A percentile compares a stretch with the other conserved stretches of the same genome.
phyloP scores from a whole-genome alignment of 2,113 vertebrate genomes.

The Eclectus roratus region DNA sequence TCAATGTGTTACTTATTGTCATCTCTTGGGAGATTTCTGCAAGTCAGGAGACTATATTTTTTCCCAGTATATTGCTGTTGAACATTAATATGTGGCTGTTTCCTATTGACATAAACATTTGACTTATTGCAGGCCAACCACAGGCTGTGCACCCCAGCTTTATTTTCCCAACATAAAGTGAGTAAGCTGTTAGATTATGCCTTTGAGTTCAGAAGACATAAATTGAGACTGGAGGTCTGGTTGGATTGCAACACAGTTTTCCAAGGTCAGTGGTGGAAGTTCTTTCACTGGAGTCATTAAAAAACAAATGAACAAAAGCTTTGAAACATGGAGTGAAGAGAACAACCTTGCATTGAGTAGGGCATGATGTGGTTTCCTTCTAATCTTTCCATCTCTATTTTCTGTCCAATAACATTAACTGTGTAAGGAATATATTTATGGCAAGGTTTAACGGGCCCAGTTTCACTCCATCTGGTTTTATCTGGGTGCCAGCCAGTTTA shows the following conservation, averaged over 20 bases:
- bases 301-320: slow-evolving; percentile 26
- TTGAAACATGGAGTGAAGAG: background rate
- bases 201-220: background rate
- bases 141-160: background rate
- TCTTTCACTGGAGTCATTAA: background rate
- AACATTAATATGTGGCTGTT: background rate
- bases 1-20: background rate
- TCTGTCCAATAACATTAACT: slow-evolving; percentile 27
- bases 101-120: background rate
- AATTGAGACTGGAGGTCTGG: background rate
- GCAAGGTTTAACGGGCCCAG: slow-evolving; percentile 21
- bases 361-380: slow-evolving; percentile 7
- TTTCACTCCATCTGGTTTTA: slow-evolving; percentile 37
- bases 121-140: background rate
- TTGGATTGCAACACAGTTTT: background rate
- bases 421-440: slow-evolving; percentile 37
- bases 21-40: background rate
- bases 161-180: slow-evolving; percentile 8
- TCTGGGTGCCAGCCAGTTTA: slow-evolving; percentile 39
- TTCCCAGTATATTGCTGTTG: background rate
- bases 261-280: background rate
- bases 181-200: background rate
- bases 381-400: slow-evolving; percentile 55
- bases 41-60: background rate
- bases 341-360: slow-evolving; percentile 11